phyloP scores from a whole-genome alignment of 1,140 invertebrate species.

The Bombus soroeensis region DNA sequence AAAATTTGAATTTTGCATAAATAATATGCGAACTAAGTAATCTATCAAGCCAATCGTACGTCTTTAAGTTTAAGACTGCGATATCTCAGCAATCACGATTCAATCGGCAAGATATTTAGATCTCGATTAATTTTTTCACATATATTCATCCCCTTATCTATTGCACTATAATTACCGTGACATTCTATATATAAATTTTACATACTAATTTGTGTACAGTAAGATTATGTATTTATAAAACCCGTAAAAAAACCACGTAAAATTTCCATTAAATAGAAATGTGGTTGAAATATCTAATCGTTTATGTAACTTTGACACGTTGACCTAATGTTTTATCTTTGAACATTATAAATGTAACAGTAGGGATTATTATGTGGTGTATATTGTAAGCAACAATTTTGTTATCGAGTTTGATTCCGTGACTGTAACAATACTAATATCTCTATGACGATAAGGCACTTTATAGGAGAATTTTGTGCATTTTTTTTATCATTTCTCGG shows the following conservation, averaged over 20 bases:
- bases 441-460: neutral
- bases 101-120: no score
- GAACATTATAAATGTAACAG: neutral
- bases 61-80: no score
- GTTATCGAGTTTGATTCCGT: neutral
- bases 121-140: neutral
- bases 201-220: neutral
- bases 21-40: no score
- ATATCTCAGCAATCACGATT: no score
- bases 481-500: neutral
- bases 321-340: slow-evolving; percentile 10
- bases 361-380: neutral
- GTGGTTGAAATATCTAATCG: slow-evolving; percentile 13
- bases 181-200: no score
- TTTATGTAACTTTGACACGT: slow-evolving; percentile 20
- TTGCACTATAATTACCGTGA: no score
- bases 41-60: no score
- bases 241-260: neutral
- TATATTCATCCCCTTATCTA: neutral
- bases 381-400: neutral
- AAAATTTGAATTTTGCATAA: neutral
- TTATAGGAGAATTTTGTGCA: neutral
- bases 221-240: neutral
- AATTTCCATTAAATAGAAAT: slow-evolving; percentile 11
- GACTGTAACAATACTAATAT: neutral